Percentiles rank a stretch among this genome's conserved stretches.
These are phyloP conservation scores for Athalia cordata DNA, from an alignment of 2,888 invertebrate species.

Conservation along the genomic window DNA sequence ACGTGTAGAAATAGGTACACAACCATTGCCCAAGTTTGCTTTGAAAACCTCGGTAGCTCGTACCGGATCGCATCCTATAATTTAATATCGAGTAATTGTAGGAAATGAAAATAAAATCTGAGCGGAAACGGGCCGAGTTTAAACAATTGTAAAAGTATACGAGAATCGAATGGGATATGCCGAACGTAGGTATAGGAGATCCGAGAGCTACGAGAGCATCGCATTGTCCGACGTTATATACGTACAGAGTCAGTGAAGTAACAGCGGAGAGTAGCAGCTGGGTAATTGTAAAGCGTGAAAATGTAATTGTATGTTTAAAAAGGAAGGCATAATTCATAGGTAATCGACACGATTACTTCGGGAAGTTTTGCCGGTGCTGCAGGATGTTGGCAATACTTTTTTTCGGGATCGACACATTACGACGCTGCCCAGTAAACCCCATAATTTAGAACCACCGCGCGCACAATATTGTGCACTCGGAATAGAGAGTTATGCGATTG, in stretches of 20 bases:
- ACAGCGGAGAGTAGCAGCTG: not conserved
- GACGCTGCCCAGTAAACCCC: constrained; percentile 13
- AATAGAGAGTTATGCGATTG: not conserved
- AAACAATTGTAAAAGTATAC: constrained; percentile 21
- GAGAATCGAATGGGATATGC: not conserved
- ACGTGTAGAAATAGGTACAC: not conserved
- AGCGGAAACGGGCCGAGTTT: constrained; percentile 32
- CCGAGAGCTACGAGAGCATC: not conserved
- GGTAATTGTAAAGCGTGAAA: constrained; percentile 39
- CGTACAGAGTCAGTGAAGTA: not conserved
- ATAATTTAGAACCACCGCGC: constrained; percentile 19
- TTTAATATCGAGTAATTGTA: constrained; percentile 30
- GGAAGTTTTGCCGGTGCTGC: not conserved
- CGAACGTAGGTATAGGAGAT: not conserved
- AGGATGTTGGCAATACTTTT: constrained; percentile 41
- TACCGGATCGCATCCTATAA: constrained; percentile 17
- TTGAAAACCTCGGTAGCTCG: constrained; percentile 17
- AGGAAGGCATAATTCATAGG: constrained; percentile 43
- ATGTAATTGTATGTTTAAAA: constrained; percentile 35
- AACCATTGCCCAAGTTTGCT: constrained; percentile 32
- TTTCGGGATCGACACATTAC: constrained; percentile 17
- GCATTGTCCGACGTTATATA: not conserved
- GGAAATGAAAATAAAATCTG: constrained; percentile 29
- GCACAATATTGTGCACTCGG: constrained; percentile 18
- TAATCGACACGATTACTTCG: constrained; percentile 31